A percentile compares a stretch with the other conserved stretches of the same genome.
Evolutionary conservation across 2,113 vertebrate species (phyloP).

Genomic region (Alouatta palliata): DNA sequence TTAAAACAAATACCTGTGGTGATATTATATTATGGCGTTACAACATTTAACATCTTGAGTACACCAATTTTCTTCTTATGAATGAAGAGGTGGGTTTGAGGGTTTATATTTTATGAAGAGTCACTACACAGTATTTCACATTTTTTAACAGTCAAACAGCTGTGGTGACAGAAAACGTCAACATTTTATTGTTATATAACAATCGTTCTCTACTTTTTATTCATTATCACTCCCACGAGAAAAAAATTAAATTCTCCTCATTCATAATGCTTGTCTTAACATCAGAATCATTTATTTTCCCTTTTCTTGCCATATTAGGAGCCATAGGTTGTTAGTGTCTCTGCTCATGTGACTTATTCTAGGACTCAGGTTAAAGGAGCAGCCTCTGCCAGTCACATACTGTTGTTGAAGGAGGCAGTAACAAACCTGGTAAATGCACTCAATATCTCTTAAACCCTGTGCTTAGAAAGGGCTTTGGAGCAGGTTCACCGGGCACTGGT

Average conservation of each 20-base stretch:
- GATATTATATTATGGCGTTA: background rate
- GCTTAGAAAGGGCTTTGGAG: background rate
- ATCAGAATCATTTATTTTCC: background rate
- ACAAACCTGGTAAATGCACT: background rate
- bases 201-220: background rate
- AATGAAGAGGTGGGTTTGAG: background rate
- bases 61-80: background rate
- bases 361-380: background rate
- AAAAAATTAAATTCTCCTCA: background rate
- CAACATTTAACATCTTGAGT: background rate
- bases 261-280: background rate
- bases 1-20: background rate
- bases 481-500: background rate
- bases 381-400: background rate
- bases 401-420: background rate
- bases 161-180: background rate
- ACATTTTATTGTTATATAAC: background rate
- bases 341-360: background rate
- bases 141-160: background rate
- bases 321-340: background rate
- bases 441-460: background rate
- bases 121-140: background rate
- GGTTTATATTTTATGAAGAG: background rate
- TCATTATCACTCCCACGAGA: background rate
- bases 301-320: background rate